Percentiles rank a stretch among this genome's conserved stretches.
phyloP scores from a whole-genome alignment of 2,888 invertebrate species.

The Coelogynopora nodosa region DNA sequence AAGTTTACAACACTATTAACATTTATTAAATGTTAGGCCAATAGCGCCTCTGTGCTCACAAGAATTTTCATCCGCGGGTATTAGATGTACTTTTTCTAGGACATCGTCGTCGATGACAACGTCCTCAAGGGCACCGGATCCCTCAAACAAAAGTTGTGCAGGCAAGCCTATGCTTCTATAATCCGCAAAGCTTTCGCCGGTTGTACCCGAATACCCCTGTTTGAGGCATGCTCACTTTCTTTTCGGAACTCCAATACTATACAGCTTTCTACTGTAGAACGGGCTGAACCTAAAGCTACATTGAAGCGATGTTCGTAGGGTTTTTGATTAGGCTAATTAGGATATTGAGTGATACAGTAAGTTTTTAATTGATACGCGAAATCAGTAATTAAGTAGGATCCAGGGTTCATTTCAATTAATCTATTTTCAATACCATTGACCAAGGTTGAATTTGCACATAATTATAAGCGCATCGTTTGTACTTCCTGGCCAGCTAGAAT shows the following conservation, averaged over 20 bases:
- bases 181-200: too few species aligned
- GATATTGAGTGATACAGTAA: not conserved
- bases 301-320: not conserved
- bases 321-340: not conserved
- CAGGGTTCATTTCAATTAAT: not conserved
- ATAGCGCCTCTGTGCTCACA: too few species aligned
- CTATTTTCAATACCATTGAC: not conserved
- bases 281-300: not conserved
- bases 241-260: conserved; percentile 19
- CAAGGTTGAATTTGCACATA: not conserved
- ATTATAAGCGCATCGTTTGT: not conserved
- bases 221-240: too few species aligned
- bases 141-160: too few species aligned
- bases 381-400: not conserved
- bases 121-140: too few species aligned
- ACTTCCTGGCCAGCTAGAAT: not conserved
- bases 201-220: too few species aligned
- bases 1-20: too few species aligned
- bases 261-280: not conserved
- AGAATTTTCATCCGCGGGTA: too few species aligned
- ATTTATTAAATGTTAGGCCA: too few species aligned
- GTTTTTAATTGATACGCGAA: not conserved
- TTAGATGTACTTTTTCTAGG: too few species aligned
- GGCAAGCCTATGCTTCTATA: too few species aligned
- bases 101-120: too few species aligned